A percentile compares a stretch with the other conserved stretches of the same genome.
Evolutionary conservation across 2,113 vertebrate species (phyloP).

Genomic region (Bombycilla garrulus): DNA sequence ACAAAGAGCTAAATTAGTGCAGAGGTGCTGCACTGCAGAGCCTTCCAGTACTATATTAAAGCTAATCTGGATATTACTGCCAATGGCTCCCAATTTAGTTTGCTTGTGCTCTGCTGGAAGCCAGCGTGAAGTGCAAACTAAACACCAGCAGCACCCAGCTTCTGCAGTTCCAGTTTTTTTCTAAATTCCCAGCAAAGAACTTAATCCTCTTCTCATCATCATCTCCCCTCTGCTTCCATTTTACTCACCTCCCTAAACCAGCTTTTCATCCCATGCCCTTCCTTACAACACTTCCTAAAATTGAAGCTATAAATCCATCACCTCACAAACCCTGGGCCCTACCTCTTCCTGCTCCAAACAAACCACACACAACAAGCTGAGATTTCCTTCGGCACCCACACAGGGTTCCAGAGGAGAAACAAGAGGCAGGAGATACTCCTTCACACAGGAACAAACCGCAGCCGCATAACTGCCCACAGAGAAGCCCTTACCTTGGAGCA

Average conservation of each 20-base stretch:
- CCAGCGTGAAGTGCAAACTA: neutral
- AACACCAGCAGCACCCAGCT: neutral
- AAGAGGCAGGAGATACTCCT: neutral
- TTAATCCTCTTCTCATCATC: neutral
- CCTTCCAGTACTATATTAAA: neutral
- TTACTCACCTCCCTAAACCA: neutral
- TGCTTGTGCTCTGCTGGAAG: neutral
- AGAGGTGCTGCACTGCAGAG: neutral
- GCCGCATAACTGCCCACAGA: neutral
- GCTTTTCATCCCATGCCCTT: neutral
- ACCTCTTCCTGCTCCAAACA: neutral
- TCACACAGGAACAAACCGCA: neutral
- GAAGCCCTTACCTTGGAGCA: neutral
- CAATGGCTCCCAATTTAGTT: neutral
- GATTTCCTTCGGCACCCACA: neutral
- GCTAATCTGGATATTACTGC: neutral
- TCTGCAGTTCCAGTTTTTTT: neutral
- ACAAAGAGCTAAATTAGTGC: conserved; percentile 18
- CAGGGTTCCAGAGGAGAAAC: neutral
- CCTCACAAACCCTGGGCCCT: neutral
- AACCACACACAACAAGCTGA: neutral
- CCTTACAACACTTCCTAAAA: neutral
- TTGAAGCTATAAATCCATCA: rapidly evolving
- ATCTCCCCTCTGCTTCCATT: neutral
- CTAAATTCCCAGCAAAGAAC: neutral